Percentiles rank a stretch among this genome's conserved stretches.
These are phyloP conservation scores for Phataginus tetradactyla DNA, from an alignment of 2,797 vertebrate genomes.

Conservation along the genomic window DNA sequence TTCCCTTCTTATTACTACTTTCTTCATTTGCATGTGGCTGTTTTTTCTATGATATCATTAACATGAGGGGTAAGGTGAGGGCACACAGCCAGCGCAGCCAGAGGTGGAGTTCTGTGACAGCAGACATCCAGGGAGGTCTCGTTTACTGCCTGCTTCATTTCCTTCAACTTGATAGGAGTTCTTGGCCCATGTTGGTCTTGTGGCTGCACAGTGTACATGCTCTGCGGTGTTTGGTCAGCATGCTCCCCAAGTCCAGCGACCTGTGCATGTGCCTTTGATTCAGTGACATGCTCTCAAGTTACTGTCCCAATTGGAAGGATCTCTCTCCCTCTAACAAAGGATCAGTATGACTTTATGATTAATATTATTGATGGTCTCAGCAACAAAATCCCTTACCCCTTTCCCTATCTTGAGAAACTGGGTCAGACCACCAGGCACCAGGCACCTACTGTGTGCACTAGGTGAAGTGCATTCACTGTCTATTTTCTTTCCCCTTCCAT, in stretches of 20 bases:
- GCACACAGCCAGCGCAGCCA: not conserved
- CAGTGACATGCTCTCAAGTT: not conserved
- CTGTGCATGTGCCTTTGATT: rapidly evolving
- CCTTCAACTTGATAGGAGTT: not conserved
- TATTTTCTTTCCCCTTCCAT: not conserved
- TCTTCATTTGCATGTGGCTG: not conserved
- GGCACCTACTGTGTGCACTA: not conserved
- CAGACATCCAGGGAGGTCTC: not conserved
- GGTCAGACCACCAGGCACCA: not conserved
- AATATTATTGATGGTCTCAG: not conserved
- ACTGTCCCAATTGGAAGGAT: not conserved
- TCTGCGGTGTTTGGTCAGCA: not conserved
- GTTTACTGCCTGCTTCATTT: not conserved
- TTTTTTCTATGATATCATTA: not conserved
- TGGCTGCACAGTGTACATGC: not conserved
- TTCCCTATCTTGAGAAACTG: not conserved
- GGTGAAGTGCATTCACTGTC: not conserved
- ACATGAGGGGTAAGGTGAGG: not conserved
- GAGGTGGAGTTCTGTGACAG: not conserved
- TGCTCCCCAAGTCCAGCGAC: no score
- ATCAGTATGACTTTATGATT: not conserved
- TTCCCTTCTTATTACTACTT: no score
- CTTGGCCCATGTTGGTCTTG: not conserved
- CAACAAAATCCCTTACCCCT: not conserved
- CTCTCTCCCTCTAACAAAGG: not conserved